Conservation (phyloP, 1,140 invertebrate genomes). For the Musca vetustissima region DNA sequence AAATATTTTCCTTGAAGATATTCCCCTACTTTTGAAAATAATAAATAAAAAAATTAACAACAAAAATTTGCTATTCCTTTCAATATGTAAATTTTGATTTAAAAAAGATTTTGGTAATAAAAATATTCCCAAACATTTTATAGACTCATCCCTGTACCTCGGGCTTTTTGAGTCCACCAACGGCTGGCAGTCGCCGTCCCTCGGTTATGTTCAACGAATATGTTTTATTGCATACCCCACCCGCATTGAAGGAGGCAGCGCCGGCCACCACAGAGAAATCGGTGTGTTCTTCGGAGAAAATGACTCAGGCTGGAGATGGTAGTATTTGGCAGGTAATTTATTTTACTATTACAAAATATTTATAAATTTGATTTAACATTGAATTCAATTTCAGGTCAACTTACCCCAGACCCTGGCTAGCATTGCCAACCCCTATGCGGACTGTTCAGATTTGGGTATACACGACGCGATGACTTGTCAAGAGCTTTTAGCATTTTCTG, state of each 20-base stretch:
- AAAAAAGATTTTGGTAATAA: too few relatives aligned
- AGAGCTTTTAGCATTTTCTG: slow-evolving; percentile 85
- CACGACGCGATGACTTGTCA: slow-evolving; percentile 80
- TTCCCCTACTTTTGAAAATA: too few relatives aligned
- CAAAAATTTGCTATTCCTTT: neutral
- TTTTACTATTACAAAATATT: neutral
- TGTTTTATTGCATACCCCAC: slow-evolving; percentile 71
- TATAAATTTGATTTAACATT: neutral
- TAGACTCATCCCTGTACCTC: slow-evolving; percentile 53
- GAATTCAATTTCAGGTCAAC: slow-evolving; percentile 41
- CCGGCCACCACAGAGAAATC: slow-evolving; percentile 58
- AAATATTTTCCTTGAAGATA: neutral
- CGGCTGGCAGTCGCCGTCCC: slow-evolving; percentile 68
- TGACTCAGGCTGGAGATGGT: slow-evolving; percentile 80
- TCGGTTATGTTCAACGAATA: slow-evolving; percentile 88
- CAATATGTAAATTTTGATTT: neutral
- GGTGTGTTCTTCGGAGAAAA: slow-evolving; percentile 83
- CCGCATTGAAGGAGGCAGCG: slow-evolving; percentile 51
- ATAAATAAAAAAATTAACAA: neutral
- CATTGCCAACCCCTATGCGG: slow-evolving; percentile 52
- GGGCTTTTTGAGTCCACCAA: slow-evolving; percentile 61
- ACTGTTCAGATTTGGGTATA: slow-evolving; percentile 60
- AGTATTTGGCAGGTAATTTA: slow-evolving; percentile 63
- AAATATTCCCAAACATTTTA: slow-evolving; percentile 2
- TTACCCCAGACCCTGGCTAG: slow-evolving; percentile 50